Evolutionary conservation across 2,797 vertebrate species (phyloP), one percentile per base, ranked within the genome.

Genomic region (Poeciliopsis infans): DNA sequence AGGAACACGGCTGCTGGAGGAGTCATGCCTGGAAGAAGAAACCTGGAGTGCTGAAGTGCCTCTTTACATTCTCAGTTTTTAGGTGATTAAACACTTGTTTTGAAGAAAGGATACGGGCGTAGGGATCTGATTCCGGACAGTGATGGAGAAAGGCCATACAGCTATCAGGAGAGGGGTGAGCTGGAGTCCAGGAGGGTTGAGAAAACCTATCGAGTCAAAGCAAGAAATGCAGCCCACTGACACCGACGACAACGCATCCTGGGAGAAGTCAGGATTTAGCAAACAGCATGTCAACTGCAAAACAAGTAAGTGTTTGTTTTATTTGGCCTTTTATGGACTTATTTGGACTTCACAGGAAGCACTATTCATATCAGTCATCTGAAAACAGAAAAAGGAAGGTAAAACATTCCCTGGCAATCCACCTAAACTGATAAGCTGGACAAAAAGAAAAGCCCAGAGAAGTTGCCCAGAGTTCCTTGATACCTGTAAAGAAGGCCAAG

Each of bases 301-400:
- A 95, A 96, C 95, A 92, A 96, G 96, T 96, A 94, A 96, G 94
- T 94, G 84, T 86, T 90, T 91, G 77, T 92, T 88, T 45, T 91
- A 88, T 85, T 72, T 87, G 83, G 1, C 13, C 1, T 83, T 91
- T 86, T 83, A 12, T 78, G 66, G 82, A 61, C 41, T 83, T 85
- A 71, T 87, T 89, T 7, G 55, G 18, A 68, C 20, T 68, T 23
- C 20, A 39, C 18, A 41, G 18, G 20, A 41, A 25, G 36, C 3
- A 36, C 7, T 23, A 8, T 39, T 41, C 64, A 25, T 53, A 2
- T 66, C 61, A 36, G 39, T 66, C 10, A 68, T 39, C 20, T 13
- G 6, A 68, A 13, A 68, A 39, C 39, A 18, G 36, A 41, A 68
- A 68, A 68, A 68, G 36, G 10, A 25, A 68, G 10, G 10, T 41